phyloP scores from a whole-genome alignment of 2,113 vertebrate species.

The Tenebrosternarchus preto region DNA sequence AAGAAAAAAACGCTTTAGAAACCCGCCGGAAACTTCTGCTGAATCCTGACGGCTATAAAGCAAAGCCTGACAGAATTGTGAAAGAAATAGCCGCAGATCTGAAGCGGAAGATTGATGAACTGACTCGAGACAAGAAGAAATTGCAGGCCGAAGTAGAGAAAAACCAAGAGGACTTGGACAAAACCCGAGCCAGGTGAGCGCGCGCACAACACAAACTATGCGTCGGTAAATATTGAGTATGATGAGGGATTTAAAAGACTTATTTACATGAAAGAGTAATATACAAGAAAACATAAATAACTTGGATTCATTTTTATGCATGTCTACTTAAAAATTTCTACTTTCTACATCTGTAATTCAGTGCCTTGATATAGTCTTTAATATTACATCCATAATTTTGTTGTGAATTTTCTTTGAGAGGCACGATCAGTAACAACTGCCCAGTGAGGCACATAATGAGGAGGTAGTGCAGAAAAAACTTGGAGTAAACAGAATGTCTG shows the following conservation, averaged over 20 bases:
- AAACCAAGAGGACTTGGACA: conserved; percentile 60
- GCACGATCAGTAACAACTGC: background rate
- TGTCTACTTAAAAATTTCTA: background rate
- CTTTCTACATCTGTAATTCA: background rate
- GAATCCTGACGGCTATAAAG: conserved; percentile 67
- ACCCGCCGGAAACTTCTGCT: conserved; percentile 71
- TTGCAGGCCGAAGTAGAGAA: conserved; percentile 64
- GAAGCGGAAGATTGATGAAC: conserved; percentile 63
- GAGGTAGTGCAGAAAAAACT: background rate
- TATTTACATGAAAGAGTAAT: no score
- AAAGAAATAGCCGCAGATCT: conserved; percentile 61
- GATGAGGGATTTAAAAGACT: no score
- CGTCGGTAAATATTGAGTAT: no score
- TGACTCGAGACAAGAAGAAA: conserved; percentile 65
- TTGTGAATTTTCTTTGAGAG: no score
- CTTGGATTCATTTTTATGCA: background rate
- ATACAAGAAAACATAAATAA: no score
- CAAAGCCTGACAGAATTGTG: conserved; percentile 66
- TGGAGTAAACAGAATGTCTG: background rate
- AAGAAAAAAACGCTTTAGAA: conserved; percentile 72
- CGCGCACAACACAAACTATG: no score
- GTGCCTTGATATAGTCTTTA: background rate
- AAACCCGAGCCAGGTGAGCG: conserved; percentile 67
- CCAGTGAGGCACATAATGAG: conserved; percentile 9
- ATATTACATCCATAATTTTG: no score